Conservation (phyloP, 2,113 vertebrate species). For the Tachuris rubrigastra region DNA sequence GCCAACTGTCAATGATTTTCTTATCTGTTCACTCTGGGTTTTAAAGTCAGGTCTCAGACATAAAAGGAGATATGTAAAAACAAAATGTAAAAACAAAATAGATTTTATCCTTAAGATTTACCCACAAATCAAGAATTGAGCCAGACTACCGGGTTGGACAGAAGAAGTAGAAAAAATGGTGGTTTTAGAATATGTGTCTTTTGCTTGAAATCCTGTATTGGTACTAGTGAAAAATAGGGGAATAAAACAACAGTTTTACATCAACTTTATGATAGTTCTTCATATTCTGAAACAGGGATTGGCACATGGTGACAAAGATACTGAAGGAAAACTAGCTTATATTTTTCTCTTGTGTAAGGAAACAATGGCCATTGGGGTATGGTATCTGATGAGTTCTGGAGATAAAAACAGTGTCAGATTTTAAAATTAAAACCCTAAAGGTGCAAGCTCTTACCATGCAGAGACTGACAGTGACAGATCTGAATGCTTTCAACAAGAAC, state of each 20-base stretch:
- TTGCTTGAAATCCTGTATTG: background rate
- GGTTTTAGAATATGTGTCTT: background rate
- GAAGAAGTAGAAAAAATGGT: background rate
- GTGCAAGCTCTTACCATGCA: background rate
- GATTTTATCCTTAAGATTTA: background rate
- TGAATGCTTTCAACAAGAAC: background rate
- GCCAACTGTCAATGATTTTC: background rate
- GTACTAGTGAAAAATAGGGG: background rate
- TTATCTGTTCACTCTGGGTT: background rate
- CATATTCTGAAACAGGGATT: background rate
- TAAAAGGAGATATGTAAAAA: background rate
- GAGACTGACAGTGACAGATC: background rate
- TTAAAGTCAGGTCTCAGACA: background rate
- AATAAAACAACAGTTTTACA: background rate
- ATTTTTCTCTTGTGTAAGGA: background rate
- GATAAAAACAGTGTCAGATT: background rate
- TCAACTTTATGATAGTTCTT: background rate
- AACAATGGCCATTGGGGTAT: background rate
- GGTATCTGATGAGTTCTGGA: background rate
- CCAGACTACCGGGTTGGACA: background rate
- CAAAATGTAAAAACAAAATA: background rate
- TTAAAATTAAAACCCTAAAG: background rate
- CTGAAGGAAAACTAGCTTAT: background rate
- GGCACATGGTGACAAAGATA: background rate
- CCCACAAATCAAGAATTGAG: background rate